Base-by-base conservation (phyloP, 1,140 invertebrate genomes). In the Drosophila persimilis region DNA sequence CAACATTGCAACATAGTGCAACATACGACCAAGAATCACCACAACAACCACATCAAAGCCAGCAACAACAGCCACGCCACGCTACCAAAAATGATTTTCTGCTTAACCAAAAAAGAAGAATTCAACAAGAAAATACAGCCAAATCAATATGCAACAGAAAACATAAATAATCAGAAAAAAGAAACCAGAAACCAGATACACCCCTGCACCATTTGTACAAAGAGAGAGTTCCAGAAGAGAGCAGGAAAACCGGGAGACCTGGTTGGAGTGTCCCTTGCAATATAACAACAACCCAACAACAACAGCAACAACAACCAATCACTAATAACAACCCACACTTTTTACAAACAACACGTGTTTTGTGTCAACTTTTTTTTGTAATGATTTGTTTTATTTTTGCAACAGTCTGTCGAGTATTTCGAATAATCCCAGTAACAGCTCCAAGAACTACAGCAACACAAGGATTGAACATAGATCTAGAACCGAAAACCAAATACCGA, bases 1-100 rank as follows among this genome's bases (percentile, higher is more conserved):
- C 41, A 66, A 65, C 44, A 29, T 44, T 31, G 13, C 39, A 58
- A 81, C 78, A 81, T 81, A 73, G 52, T 81, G 78, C 81, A 81
- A 62, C 77, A 81, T 81, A 81, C 51, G 41, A 77, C 78, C 81
- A 81, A 54, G 41, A 59, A 69, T 61, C 73, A 81, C 73, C 65
- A 65, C 39, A 60, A 47, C n/a, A 69, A 52, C 59, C 63, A 75
- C 73, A 73, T 59, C 58, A 67, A 73, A 53, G 55, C 63, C 35
- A 39, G 69, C 79, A 81, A 81, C 44, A 58, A 79, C 8, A 35
- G 31, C 35, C 17, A 20, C 20, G 20, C 20, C 20, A 20, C 20
- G 20, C 20, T 2, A 41, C 59, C 39, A 47, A 51, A 62, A 61
- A 56, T 39, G 70, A 65, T 41, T 60, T 26, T 60, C n/a, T 48